Evolutionary conservation across 2,888 invertebrate genomes (phyloP), one percentile per base, ranked within the genome.

Genomic region (Meghimatium bilineatum): DNA sequence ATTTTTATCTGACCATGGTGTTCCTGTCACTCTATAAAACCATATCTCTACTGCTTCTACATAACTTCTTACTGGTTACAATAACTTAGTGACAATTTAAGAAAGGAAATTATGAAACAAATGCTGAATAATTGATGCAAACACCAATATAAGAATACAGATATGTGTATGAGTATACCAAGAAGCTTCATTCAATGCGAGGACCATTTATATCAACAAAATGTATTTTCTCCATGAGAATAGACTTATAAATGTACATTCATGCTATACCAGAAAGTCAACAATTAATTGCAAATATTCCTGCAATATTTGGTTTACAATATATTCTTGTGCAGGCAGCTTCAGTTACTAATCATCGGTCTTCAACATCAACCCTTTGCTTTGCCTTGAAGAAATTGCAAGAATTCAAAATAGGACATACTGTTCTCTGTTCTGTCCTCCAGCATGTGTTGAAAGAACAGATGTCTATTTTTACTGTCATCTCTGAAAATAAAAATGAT

Each of bases 401-500:
- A 95, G 95, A 99, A 99, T 95, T 99, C 99, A 94, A 97, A 97
- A 95, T 99, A 99, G 89, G 98, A 98, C 94, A 98, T 96, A 81
- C 97, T 96, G 84, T 97, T 96, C 93, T 99, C 99, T 87, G 97
- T 96, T 91, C 98, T 95, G 94, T 99, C 99, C 94, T 99, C 99
- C 76, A 98, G 95, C 91, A 99, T 95, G 90, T 96, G 96, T 92
- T 98, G 97, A 86, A 97, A 96, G 94, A 99, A 98, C 89, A 96
- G 93, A 83, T 95, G 95, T 88, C 97, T 95, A 84, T 96, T 95
- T 83, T 96, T 96, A 89, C 98, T 97, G 94, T 98, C 98, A 93
- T 99, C 99, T 94, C 98, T 98, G 95, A 49, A 89, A 80, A 80
- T 81, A 56, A 38, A 34, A 52, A n/a, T 63, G n/a, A 10, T 63